A percentile compares a stretch with the other conserved stretches of the same genome.
These are phyloP conservation scores for Prenolepis imparis DNA, from an alignment of 2,888 invertebrate genomes.

Conservation along the genomic window DNA sequence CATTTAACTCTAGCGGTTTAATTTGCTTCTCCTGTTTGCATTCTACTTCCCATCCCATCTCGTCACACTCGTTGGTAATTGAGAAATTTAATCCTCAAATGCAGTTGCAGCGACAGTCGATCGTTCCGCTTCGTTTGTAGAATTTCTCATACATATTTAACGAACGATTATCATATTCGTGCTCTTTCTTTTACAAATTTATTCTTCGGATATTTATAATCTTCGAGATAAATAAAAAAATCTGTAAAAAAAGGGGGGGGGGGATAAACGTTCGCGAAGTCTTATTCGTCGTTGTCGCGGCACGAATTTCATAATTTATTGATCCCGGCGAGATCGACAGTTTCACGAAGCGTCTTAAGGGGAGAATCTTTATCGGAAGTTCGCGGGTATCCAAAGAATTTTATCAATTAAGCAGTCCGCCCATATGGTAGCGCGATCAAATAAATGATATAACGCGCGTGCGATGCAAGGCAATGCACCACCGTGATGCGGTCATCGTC, in stretches of 20 bases:
- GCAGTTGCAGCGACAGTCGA: slow-evolving; percentile 20
- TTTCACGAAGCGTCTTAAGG: neutral
- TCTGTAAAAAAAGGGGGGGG: neutral
- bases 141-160: slow-evolving; percentile 20
- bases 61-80: slow-evolving; percentile 47
- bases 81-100: slow-evolving; percentile 48
- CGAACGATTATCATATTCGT: neutral
- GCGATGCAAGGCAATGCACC: slow-evolving; percentile 48
- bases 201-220: neutral
- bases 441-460: slow-evolving; percentile 43
- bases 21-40: slow-evolving; percentile 49
- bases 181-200: neutral
- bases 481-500: slow-evolving; percentile 48
- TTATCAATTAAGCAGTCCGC: slow-evolving; percentile 61
- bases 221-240: neutral
- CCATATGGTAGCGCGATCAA: slow-evolving; percentile 11
- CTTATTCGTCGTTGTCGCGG: neutral
- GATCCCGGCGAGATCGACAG: slow-evolving; percentile 13
- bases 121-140: slow-evolving; percentile 2
- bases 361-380: neutral
- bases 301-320: slow-evolving; percentile 3
- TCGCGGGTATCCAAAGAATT: slow-evolving; percentile 42
- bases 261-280: neutral
- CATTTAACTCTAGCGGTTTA: slow-evolving; percentile 47
- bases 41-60: slow-evolving; percentile 41